Base-by-base conservation (phyloP, 2,113 vertebrate genomes). In the Lampris incognitus region DNA sequence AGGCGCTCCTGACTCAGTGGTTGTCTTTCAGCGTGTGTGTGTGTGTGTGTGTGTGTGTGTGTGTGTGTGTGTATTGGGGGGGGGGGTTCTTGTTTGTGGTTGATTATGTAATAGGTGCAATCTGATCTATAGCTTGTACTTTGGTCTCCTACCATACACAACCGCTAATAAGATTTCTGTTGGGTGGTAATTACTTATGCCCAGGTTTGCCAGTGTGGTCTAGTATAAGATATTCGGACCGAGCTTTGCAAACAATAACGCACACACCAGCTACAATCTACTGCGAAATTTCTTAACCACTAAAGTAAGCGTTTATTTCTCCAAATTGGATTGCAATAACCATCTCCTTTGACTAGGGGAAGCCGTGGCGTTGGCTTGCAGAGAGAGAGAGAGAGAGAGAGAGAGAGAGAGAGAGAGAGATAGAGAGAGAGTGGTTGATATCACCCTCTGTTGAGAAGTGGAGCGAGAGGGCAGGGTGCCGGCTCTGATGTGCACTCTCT, bases 81-180 rank as follows among this genome's bases (percentile, higher is more conserved):
- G 24, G 70, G 50, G 83, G 42, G 79, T 59, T 83, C 63, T 58
- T 77, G 77, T 78, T 83, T 79, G 82, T 24, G 79, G 80, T 82
- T 83, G 40, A 51, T 87, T 91, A 81, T 85, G 70, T 85, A 85
- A 88, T 55, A 66, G 44, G 39, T 44, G 74, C 72, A 72, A 73
- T 73, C 69, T 11, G 74, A 76, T 67, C 67, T 46, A 38, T 74
- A 3, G 81, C 72, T 74, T 52, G 61, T 75, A 36, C 75, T 59
- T 7, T 0, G 36, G 3, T 73, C 70, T 76, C 56, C 44, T 13
- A 71, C 52, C 64, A 65, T 60, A 76, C 66, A 64, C 66, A 60
- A 75, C 85, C 79, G n/a, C 89, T 87, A 88, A 89, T 83, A 57
- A 10, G 66, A 78, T 79, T 85, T 82, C 62, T n/a, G 70, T 74